phyloP scores from a whole-genome alignment of 2,888 invertebrate species.

The Drosophila pegasa region DNA sequence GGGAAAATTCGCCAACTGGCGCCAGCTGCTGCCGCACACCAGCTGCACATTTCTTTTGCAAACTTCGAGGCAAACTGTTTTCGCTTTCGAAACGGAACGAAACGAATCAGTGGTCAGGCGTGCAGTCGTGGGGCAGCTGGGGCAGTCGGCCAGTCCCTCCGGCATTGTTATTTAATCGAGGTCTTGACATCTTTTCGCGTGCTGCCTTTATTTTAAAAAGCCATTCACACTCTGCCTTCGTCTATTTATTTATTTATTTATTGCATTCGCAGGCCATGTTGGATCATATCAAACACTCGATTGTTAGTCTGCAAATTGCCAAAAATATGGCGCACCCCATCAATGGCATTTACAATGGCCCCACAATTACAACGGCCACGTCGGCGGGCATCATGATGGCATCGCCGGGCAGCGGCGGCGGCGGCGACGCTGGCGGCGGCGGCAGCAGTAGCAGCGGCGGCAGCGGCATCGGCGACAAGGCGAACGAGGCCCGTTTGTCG shows the following conservation, averaged over 20 bases:
- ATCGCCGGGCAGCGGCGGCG: conserved; percentile 17
- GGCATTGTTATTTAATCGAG: conserved; percentile 46
- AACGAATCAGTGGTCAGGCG: conserved; percentile 2
- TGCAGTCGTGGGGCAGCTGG: conserved; percentile 1
- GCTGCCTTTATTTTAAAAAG: background rate
- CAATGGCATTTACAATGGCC: conserved; percentile 93
- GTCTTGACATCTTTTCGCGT: conserved; percentile 36
- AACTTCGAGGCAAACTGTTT: conserved; percentile 52
- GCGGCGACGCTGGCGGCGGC: conserved; percentile 11
- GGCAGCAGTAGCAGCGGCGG: conserved; percentile 23
- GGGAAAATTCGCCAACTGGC: conserved; percentile 53
- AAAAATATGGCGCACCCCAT: conserved; percentile 98
- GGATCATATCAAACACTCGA: conserved; percentile 99
- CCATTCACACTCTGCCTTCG: background rate
- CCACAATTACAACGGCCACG: conserved; percentile 78
- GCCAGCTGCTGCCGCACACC: conserved; percentile 54
- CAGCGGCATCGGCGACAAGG: conserved; percentile 28
- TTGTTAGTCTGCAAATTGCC: conserved; percentile 98
- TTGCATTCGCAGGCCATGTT: conserved; percentile 90
- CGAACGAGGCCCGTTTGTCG: conserved; percentile 31
- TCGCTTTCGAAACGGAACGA: conserved; percentile 34
- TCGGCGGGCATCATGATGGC: conserved; percentile 37
- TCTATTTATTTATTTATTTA: conserved; percentile 3
- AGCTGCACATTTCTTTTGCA: conserved; percentile 68
- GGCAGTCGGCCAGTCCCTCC: conserved; percentile 5